phyloP scores from a whole-genome alignment of 2,797 vertebrate species.

The Pipistrellus pipistrellus region DNA sequence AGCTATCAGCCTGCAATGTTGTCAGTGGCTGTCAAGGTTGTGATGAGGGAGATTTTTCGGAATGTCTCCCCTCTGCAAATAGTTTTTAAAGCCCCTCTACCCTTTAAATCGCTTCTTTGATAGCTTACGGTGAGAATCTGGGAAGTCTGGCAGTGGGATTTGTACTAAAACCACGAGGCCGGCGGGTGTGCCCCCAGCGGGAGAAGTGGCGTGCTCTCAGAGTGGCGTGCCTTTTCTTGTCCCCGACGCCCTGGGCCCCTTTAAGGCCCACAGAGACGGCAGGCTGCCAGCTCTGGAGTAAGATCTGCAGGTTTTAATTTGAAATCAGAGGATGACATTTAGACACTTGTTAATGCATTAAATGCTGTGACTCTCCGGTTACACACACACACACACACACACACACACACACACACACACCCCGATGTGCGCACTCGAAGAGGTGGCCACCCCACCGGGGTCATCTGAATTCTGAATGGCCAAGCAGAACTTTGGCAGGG shows the following conservation, averaged over 20 bases:
- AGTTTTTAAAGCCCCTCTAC: slow-evolving; percentile 1
- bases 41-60: background rate
- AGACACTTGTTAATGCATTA: slow-evolving; percentile 71
- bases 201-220: slow-evolving; percentile 7
- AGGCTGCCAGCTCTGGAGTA: slow-evolving; percentile 71
- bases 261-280: slow-evolving; percentile 80
- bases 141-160: slow-evolving; percentile 72
- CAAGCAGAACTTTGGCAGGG: background rate
- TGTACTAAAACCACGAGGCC: background rate
- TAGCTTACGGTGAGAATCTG: slow-evolving; percentile 51
- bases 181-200: slow-evolving; percentile 39
- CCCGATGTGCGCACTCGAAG: slow-evolving; percentile 20
- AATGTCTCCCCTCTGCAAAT: background rate
- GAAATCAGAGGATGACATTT: slow-evolving; percentile 76
- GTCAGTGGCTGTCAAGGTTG: background rate
- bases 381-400: accelerated
- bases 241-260: slow-evolving; percentile 39
- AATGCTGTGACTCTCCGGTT: slow-evolving; percentile 69
- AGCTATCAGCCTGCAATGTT: background rate
- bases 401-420: background rate
- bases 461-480: slow-evolving; percentile 55
- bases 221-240: background rate
- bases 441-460: slow-evolving; percentile 63
- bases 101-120: slow-evolving; percentile 48
- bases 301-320: slow-evolving; percentile 73